Conservation (phyloP, 2,113 vertebrate species). For the Vidua macroura region DNA sequence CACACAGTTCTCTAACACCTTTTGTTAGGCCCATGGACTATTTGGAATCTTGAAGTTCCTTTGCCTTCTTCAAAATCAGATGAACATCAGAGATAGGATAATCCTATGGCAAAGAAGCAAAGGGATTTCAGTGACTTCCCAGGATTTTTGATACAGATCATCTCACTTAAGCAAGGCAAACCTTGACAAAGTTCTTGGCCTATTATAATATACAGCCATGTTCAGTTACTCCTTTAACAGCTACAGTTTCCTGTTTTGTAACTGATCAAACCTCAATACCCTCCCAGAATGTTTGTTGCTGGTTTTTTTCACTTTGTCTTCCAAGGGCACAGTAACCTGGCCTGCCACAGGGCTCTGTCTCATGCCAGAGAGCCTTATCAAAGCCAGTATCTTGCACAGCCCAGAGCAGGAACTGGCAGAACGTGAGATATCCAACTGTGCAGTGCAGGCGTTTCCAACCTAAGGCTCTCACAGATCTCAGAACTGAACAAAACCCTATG, state of each 20-base stretch:
- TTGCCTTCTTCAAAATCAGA: slow-evolving; percentile 92
- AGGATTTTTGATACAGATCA: neutral
- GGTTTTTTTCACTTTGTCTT: neutral
- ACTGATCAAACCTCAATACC: neutral
- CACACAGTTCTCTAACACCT: neutral
- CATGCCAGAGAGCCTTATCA: neutral
- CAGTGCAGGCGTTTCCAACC: neutral
- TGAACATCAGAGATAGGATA: slow-evolving; percentile 96
- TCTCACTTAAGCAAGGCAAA: neutral
- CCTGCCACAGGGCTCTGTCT: neutral
- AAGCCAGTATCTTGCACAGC: neutral
- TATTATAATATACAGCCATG: fast-evolving
- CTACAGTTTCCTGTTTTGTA: neutral
- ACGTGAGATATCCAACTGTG: neutral
- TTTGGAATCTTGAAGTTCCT: slow-evolving; percentile 90
- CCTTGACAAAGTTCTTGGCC: neutral
- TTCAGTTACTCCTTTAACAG: neutral
- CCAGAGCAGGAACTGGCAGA: slow-evolving; percentile 11
- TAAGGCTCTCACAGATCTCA: neutral
- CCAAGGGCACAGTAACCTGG: neutral
- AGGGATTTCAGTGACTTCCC: neutral
- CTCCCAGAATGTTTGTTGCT: neutral
- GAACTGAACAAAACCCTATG: neutral
- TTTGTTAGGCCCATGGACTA: slow-evolving; percentile 62
- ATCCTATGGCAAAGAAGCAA: slow-evolving; percentile 74